phyloP scores from a whole-genome alignment of 2,113 vertebrate genomes.

The Paradoxurus hermaphroditus region DNA sequence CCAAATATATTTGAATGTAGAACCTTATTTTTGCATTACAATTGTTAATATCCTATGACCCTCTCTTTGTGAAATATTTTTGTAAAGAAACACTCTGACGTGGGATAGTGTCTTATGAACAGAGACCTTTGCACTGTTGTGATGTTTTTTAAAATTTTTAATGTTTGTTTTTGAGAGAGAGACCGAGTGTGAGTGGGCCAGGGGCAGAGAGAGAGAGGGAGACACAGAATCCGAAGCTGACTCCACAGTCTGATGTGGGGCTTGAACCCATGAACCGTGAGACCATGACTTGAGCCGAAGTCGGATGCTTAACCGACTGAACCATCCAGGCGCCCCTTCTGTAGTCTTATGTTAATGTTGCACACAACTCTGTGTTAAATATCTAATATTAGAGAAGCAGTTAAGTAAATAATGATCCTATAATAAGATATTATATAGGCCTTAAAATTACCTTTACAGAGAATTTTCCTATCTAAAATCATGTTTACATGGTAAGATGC shows the following conservation, averaged over 20 bases:
- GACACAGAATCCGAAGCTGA: too few species aligned
- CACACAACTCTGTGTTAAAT: conserved; percentile 18
- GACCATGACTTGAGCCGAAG: too few species aligned
- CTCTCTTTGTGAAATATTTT: background rate
- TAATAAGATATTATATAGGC: background rate
- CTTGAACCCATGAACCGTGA: too few species aligned
- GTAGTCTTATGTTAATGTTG: background rate
- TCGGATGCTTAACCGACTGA: too few species aligned
- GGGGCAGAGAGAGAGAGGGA: too few species aligned
- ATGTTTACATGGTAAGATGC: conserved; percentile 18
- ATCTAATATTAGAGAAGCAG: background rate
- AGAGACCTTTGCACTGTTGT: background rate
- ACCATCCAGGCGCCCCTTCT: too few species aligned
- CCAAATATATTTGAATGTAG: background rate
- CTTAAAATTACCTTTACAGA: conserved; percentile 27
- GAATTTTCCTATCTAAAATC: conserved; percentile 28
- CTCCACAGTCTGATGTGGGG: too few species aligned
- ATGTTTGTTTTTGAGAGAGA: too few species aligned
- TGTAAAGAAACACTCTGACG: background rate
- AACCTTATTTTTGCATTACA: background rate
- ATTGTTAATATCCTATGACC: background rate
- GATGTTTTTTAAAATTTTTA: background rate
- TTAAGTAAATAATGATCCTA: conserved; percentile 15
- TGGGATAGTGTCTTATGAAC: background rate
- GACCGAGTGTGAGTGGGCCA: too few species aligned